Conservation (phyloP, 2,888 invertebrate species). For the Zygaena filipendulae region DNA sequence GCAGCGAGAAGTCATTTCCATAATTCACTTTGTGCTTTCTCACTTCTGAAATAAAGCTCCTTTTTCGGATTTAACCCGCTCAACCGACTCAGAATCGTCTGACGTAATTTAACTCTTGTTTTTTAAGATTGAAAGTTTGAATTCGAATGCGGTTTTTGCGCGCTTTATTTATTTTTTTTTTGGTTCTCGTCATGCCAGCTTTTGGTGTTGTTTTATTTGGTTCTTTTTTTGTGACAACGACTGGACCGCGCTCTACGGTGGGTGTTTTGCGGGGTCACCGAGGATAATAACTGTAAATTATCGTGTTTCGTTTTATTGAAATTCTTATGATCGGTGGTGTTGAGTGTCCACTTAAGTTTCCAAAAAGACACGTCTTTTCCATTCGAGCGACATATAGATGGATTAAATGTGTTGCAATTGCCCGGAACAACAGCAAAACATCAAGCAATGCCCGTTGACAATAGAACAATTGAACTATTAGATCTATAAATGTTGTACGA, state of each 20-base stretch:
- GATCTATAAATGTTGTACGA: too few relatives aligned
- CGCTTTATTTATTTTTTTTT: too few relatives aligned
- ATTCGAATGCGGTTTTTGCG: constrained; percentile 22
- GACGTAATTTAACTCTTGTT: constrained; percentile 23
- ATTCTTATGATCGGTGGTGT: constrained; percentile 25
- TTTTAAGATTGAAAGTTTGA: constrained; percentile 23
- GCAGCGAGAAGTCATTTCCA: constrained; percentile 32
- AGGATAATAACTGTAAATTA: constrained; percentile 68
- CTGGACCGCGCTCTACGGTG: constrained; percentile 48
- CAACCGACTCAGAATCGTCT: constrained; percentile 21
- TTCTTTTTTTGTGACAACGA: constrained; percentile 55
- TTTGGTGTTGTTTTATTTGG: constrained; percentile 48
- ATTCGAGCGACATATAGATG: too few relatives aligned
- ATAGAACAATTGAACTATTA: too few relatives aligned
- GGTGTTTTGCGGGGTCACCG: constrained; percentile 66
- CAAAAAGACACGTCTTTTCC: too few relatives aligned
- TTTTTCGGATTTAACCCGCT: constrained; percentile 43
- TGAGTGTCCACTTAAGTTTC: too few relatives aligned
- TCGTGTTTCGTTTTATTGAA: constrained; percentile 62
- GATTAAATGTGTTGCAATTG: too few relatives aligned
- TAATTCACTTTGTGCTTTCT: constrained; percentile 64
- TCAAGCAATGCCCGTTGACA: constrained; percentile 27
- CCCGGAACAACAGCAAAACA: constrained; percentile 23
- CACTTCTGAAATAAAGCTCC: constrained; percentile 63
- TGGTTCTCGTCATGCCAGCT: constrained; percentile 60